Evolutionary conservation across 2,797 vertebrate genomes (phyloP), one percentile per base, ranked within the genome.

Genomic region (Xiphorhynchus erythropygius): DNA sequence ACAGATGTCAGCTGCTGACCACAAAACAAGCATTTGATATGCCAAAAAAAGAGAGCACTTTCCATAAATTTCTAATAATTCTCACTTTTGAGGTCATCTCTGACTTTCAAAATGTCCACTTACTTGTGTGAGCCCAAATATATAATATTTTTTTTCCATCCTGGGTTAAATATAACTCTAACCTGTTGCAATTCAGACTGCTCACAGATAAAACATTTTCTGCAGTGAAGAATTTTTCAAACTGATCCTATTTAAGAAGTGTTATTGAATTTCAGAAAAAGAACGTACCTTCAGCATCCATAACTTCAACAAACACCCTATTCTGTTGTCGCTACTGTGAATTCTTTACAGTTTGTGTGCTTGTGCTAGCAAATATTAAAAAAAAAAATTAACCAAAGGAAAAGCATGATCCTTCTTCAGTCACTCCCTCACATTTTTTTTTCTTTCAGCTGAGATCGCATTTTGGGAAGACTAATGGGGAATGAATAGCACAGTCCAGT

Each of bases 1-100:
- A 87, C 56, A 89, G 46, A 82, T 93, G 70, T 33, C 87, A 92
- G 68, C 84, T 80, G 60, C 62, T 93, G 87, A 91, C 76, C 82
- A 81, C 52, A 85, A 91, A 84, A 55, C 23, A 87, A 53, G 22
- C 5, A 41, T 84, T 87, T 75, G 23, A 77, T 35, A 87, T 49
- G 44, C 32, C 33, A 73, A 42, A 82, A 85, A 76, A 78, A 21
- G 12, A 15, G n/a, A 64, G 30, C 1, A 1, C 30, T 91, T 74
- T 84, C 57, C 91, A 85, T 69, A 90, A 57, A 57, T 84, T 78
- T 30, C 64, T 70, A 84, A 67, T 55, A 85, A 55, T 10, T 69
- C 47, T 62, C 53, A 79, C 13, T 75, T 81, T 64, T 22, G 11
- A 89, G 41, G 30, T 49, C 24, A 63, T 33, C 14, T 80, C 33